Evolutionary conservation across 2,888 invertebrate species (phyloP).

Genomic region (Drosophila setosimentum): DNA sequence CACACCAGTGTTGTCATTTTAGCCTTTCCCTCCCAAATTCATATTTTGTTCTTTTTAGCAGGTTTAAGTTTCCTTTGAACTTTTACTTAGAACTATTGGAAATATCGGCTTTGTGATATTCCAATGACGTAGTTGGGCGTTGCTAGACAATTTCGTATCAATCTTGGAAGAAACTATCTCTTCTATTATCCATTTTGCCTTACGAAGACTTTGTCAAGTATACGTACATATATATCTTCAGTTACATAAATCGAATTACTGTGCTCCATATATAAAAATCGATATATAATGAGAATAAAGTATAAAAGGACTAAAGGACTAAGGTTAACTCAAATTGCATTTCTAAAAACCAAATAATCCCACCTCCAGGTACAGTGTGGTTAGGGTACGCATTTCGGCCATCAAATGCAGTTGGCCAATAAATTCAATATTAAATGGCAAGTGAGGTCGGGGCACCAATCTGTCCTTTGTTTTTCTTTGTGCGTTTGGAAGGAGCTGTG

Average conservation of each 20-base stretch:
- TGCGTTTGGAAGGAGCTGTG: conserved; percentile 24
- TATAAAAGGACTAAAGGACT: too few species aligned
- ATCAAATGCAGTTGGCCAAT: conserved; percentile 60
- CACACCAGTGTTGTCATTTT: background rate
- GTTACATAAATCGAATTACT: too few species aligned
- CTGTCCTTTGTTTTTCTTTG: conserved; percentile 44
- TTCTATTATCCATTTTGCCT: too few species aligned
- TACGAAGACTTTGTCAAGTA: too few species aligned
- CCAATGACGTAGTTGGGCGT: background rate
- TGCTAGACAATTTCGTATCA: background rate
- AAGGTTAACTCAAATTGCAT: background rate
- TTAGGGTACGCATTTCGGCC: conserved; percentile 39
- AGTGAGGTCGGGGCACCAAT: conserved; percentile 24
- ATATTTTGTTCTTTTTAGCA: background rate
- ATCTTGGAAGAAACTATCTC: background rate
- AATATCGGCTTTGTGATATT: background rate
- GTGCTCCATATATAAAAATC: background rate
- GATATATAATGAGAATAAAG: background rate
- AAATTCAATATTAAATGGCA: conserved; percentile 67
- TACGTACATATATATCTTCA: too few species aligned
- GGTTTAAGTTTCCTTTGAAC: background rate
- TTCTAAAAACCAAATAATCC: background rate
- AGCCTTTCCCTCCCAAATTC: background rate
- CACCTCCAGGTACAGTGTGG: conserved; percentile 7
- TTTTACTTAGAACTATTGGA: background rate